These are phyloP conservation scores for Notothenia rossii DNA, from an alignment of 2,113 vertebrate genomes.

Conservation along the genomic window DNA sequence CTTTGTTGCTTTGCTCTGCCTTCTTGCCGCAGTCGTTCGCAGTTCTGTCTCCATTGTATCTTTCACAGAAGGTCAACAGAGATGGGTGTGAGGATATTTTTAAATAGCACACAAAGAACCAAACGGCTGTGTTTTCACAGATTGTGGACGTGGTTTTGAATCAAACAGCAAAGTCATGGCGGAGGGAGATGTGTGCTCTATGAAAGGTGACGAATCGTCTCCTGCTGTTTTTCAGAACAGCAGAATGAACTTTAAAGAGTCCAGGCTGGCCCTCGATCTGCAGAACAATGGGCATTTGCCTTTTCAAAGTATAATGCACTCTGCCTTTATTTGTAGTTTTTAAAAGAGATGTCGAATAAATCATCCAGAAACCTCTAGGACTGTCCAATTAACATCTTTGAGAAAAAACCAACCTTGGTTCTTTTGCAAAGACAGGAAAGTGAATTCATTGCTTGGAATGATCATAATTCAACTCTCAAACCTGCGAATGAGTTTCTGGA, in stretches of 20 bases:
- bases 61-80: conserved; percentile 33
- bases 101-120: conserved; percentile 41
- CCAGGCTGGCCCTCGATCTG: not conserved
- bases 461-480: not conserved
- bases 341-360: not conserved
- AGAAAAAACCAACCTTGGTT: not conserved
- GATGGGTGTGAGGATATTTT: conserved; percentile 27
- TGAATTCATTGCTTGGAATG: not conserved
- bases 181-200: conserved; percentile 14
- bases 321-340: not conserved
- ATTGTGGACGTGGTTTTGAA: conserved; percentile 9
- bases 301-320: not conserved
- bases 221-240: not conserved
- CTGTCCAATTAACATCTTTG: not conserved
- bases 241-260: not conserved
- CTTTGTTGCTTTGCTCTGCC: conserved; percentile 33
- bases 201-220: conserved; percentile 17
- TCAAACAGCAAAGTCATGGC: conserved; percentile 15
- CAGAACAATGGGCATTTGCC: not conserved
- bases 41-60: conserved; percentile 27
- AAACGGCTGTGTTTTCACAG: conserved; percentile 30
- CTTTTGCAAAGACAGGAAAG: not conserved
- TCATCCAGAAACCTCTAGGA: not conserved
- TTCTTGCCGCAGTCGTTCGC: conserved; percentile 28
- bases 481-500: not conserved